Evolutionary conservation across 2,797 vertebrate genomes (phyloP).

Genomic region (Eremophila alpestris): DNA sequence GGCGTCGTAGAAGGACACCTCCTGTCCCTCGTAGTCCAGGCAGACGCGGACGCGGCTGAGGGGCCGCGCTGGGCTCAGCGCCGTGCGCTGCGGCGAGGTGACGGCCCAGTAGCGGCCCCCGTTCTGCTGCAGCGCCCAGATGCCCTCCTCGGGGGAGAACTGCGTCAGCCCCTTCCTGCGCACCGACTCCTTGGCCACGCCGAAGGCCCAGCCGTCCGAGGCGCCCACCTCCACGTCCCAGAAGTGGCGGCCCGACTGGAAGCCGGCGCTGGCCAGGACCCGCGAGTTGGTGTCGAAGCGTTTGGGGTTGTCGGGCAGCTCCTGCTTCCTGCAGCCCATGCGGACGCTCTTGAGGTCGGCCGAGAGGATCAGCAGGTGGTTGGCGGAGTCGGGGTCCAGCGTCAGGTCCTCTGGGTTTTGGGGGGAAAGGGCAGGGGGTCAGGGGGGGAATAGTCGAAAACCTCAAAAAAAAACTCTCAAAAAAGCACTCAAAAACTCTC

Average conservation of each 20-base stretch:
- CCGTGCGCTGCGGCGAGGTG: conserved; percentile 72
- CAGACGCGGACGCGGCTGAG: conserved; percentile 66
- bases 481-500: no score
- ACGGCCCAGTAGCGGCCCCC: conserved; percentile 74
- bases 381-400: conserved; percentile 74
- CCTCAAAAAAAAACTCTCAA: no score
- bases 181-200: conserved; percentile 72
- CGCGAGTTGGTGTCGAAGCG: conserved; percentile 78
- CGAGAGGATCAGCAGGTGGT: conserved; percentile 77
- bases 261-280: conserved; percentile 68
- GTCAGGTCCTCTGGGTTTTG: conserved; percentile 75
- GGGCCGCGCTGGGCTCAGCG: conserved; percentile 22
- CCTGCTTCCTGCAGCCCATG: conserved; percentile 72
- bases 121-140: conserved; percentile 77
- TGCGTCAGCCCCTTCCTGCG: conserved; percentile 74
- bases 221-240: conserved; percentile 80
- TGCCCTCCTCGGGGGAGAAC: conserved; percentile 75
- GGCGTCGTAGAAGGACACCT: conserved; percentile 73
- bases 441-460: no score
- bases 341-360: conserved; percentile 74
- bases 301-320: conserved; percentile 68
- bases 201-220: conserved; percentile 76
- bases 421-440: neutral
- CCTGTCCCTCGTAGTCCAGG: conserved; percentile 76
- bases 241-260: conserved; percentile 68